phyloP scores from a whole-genome alignment of 2,113 vertebrate species.

The Scomber scombrus region DNA sequence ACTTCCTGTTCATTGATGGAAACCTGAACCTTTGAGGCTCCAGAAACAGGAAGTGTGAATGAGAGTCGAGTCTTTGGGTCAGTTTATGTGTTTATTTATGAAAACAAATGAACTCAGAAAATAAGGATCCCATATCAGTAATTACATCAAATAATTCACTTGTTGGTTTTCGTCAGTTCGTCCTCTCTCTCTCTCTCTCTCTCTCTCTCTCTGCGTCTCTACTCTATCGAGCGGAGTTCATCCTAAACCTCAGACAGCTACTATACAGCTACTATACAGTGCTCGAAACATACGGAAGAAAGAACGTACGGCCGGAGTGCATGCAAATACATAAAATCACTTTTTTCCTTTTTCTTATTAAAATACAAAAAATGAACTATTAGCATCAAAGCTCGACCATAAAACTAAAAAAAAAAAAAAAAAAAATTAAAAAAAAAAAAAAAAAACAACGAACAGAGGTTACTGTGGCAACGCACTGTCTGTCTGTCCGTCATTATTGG shows the following conservation, averaged over 20 bases:
- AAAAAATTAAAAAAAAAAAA: conserved; percentile 52
- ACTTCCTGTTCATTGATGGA: too few relatives aligned
- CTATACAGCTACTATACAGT: conserved; percentile 91
- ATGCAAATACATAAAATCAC: conserved; percentile 96
- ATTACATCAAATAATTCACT: conserved; percentile 89
- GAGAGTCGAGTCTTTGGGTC: conserved; percentile 23
- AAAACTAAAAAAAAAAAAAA: conserved; percentile 57
- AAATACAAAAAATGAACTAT: conserved; percentile 88
- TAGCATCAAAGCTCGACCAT: conserved; percentile 72
- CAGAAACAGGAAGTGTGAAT: background rate
- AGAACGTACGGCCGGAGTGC: conserved; percentile 91
- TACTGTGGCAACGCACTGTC: conserved; percentile 66
- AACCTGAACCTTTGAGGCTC: too few relatives aligned
- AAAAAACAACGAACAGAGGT: conserved; percentile 65
- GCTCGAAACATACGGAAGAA: conserved; percentile 92
- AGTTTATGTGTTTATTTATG: conserved; percentile 92
- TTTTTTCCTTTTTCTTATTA: conserved; percentile 86
- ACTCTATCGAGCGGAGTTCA: conserved; percentile 52
- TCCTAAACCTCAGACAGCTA: conserved; percentile 74
- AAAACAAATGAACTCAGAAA: conserved; percentile 93
- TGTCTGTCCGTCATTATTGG: conserved; percentile 6
- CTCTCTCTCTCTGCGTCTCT: conserved; percentile 52
- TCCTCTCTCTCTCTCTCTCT: conserved; percentile 44
- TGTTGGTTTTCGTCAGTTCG: conserved; percentile 82
- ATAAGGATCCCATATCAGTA: conserved; percentile 91